Base-by-base conservation (phyloP, 1,140 invertebrate species). In the Habropoda laboriosa region DNA sequence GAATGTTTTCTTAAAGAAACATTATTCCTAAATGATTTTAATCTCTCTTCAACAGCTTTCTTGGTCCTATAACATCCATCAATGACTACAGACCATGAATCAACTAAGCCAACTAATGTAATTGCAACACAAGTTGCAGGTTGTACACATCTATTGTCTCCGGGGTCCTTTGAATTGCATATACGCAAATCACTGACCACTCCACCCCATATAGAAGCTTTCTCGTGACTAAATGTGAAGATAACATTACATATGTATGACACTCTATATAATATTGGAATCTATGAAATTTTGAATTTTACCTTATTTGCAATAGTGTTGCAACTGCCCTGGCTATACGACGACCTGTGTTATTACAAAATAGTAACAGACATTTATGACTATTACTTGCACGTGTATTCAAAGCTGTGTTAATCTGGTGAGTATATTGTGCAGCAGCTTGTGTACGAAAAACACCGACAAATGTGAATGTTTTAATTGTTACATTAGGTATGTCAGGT, bases 1-100 rank as follows among this genome's bases (percentile, higher is more conserved):
- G 89, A 88, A 77, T 91, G 81, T 80, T 90, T 93, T 60, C 88
- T 87, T 21, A 93, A 82, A 32, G 87, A 53, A 53, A 92, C 82
- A 18, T 78, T 64, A 5, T 87, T 66, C 42, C 82, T 89, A 13
- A 92, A 82, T 45, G 71, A 58, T 10, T 61, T 71, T 0, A 93
- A 66, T 76, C 83, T 88, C 2, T 64, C 75, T 68, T 87, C 74
- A 0, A 92, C 87, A 51, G 63, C 30, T 13, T 85, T 47, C 16
- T 90, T 89, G 6, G 83, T 87, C 0, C 80, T 61, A 42, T 79
- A 90, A 18, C 45, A 74, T 16, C 40, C 42, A 45, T 85, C 82
- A 3, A 93, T 40, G 13, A 93, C 66, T 21, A 88, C 77, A 6
- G 92, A 92, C 91, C 92, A 93, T 6, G 88, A 83, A 27, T 93